Base-by-base conservation (phyloP, 92 coral and sea anemone genomes). In the Epizoanthus scotinus region DNA sequence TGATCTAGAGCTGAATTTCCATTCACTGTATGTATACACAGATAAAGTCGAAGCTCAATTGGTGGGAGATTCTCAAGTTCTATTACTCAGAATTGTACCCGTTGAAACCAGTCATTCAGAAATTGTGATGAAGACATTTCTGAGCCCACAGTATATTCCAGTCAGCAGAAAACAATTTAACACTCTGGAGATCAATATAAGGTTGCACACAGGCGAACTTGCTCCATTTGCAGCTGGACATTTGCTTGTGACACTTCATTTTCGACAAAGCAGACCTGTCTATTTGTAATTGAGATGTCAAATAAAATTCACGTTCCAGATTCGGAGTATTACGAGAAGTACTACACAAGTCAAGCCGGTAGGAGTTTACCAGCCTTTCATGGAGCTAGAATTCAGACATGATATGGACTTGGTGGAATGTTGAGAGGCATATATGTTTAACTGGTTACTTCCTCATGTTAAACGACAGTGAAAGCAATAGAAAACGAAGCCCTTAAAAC, bases 101-200 rank as follows among this genome's bases (percentile, higher is more conserved):
- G 88, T 89, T 2, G 90, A 86, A 67, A 87, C 85, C 12, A 34
- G 83, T 60, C 56, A 82, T 63, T 87, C 84, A 12, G 80, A 79
- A 20, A 65, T 54, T 8, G 58, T 88, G 0, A 84, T 75, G 47
- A 78, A 73, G 47, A 84, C 79, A 0, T 87, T 80, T 52, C 15
- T 52, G 84, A 85, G 78, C 73, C 82, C 82, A 50, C 89, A 89
- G 54, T 90, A 90, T 47, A 17, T 89, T 65, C 87, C 87, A 22
- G 89, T 89, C 84, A 73, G 78, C 81, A 89, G 85, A 74, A 89
- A 86, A 72, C 56, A 83, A 42, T 70, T 89, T 71, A 87, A 83
- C 8, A 77, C 77, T 10, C 69, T 86, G 56, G 88, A 90, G 65
- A 75, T 90, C 22, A 87, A 79, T 83, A 78, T 90, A 90, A 90